phyloP scores from a whole-genome alignment of 2,113 vertebrate genomes.

The Peromyscus polionotus region DNA sequence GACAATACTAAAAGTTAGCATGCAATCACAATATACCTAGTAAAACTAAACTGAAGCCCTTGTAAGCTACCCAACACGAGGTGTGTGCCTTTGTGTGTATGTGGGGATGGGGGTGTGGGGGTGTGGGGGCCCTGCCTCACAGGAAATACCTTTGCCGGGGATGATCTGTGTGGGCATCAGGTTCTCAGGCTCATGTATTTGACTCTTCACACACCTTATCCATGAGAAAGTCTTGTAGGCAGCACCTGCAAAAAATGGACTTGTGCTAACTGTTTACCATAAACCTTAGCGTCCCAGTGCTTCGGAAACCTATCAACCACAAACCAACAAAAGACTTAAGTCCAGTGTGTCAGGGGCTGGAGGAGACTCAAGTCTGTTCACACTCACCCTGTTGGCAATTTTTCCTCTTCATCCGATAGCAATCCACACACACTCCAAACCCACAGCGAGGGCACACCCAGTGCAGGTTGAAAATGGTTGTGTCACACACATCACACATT shows the following conservation, averaged over 20 bases:
- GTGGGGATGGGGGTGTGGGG: no score
- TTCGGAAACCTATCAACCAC: background rate
- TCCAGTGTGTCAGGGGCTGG: background rate
- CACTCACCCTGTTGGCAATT: conserved; percentile 85
- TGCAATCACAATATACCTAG: background rate
- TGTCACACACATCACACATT: conserved; percentile 92
- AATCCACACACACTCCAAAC: conserved; percentile 90
- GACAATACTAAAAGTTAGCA: background rate
- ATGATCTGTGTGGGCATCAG: conserved; percentile 92
- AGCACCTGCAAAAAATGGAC: conserved; percentile 82
- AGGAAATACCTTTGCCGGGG: conserved; percentile 90
- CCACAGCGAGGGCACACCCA: conserved; percentile 92
- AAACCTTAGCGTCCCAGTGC: fast-evolving
- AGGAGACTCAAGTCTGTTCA: background rate
- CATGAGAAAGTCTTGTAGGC: conserved; percentile 88
- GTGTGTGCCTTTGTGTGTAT: no score
- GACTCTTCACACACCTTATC: conserved; percentile 91
- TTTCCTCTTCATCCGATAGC: conserved; percentile 90
- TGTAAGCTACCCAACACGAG: background rate
- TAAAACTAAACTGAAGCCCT: conserved; percentile 19
- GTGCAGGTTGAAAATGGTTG: conserved; percentile 91
- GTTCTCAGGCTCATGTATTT: conserved; percentile 89
- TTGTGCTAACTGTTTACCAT: conserved; percentile 7
- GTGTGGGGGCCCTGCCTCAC: background rate
- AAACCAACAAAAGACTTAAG: background rate